Percentiles rank a stretch among this genome's conserved stretches.
phyloP scores from a whole-genome alignment of 2,113 vertebrate species.

The Furnarius figulus region DNA sequence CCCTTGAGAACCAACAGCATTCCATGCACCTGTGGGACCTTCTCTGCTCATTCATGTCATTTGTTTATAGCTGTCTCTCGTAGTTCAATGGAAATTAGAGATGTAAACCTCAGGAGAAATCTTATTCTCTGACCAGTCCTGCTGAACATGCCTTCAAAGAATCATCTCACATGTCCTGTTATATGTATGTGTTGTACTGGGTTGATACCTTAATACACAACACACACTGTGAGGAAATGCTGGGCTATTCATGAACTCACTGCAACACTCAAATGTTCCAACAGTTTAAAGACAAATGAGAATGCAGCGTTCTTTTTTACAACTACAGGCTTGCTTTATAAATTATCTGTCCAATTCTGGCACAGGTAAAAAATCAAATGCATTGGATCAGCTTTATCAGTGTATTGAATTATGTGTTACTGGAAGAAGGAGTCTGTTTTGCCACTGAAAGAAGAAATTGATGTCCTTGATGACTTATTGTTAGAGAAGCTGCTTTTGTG shows the following conservation, averaged over 20 bases:
- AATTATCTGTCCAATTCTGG: neutral
- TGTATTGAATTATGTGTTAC: neutral
- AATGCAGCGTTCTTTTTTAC: neutral
- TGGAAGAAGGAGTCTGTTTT: neutral
- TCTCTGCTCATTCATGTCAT: neutral
- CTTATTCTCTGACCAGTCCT: neutral
- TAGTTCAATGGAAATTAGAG: neutral
- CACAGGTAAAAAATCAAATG: neutral
- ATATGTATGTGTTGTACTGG: neutral
- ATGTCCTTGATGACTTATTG: neutral
- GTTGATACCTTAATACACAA: neutral
- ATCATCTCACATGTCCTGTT: neutral
- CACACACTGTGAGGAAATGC: neutral
- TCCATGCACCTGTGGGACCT: neutral
- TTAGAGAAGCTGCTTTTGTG: neutral
- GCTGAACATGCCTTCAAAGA: neutral
- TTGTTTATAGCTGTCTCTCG: neutral
- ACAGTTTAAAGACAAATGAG: neutral
- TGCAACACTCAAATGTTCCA: neutral
- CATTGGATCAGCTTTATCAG: neutral
- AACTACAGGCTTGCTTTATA: neutral
- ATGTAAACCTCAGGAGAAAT: neutral
- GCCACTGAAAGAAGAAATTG: neutral
- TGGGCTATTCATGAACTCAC: neutral
- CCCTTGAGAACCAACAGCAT: neutral